Evolutionary conservation across 2,888 invertebrate genomes (phyloP).

Genomic region (Dicyrtoma fusca): DNA sequence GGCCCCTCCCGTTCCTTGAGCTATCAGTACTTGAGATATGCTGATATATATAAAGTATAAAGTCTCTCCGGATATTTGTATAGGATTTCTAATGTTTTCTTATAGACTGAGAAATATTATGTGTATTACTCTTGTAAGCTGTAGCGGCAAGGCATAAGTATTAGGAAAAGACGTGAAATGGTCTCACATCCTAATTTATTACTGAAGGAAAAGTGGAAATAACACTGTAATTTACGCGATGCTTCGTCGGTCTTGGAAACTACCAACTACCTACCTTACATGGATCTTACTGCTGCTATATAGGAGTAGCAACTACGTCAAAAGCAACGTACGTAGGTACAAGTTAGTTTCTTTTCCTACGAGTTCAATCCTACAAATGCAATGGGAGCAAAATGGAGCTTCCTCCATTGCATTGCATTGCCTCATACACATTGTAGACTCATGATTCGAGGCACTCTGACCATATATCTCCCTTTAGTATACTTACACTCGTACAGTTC

Average conservation of each 20-base stretch:
- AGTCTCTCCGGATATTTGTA: too few species aligned
- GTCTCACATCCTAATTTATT: conserved; percentile 51
- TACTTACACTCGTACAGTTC: not conserved
- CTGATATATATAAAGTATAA: too few species aligned
- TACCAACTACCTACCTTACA: conserved; percentile 11
- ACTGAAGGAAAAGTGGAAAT: conserved; percentile 41
- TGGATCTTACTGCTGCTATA: too few species aligned
- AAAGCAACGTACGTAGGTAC: conserved; percentile 12
- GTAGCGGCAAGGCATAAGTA: conserved; percentile 38
- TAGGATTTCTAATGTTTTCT: conserved; percentile 21
- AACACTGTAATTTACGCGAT: conserved; percentile 43
- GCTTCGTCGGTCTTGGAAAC: conserved; percentile 37
- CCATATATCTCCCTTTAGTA: not conserved
- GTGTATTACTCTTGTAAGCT: conserved; percentile 26
- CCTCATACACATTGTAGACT: conserved; percentile 6
- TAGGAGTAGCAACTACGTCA: not conserved
- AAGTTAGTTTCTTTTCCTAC: not conserved
- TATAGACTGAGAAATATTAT: conserved; percentile 34
- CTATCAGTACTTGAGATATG: too few species aligned
- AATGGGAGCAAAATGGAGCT: not conserved
- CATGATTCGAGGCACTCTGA: not conserved
- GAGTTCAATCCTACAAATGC: not conserved
- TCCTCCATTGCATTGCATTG: not conserved
- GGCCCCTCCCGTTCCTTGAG: too few species aligned
- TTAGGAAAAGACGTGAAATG: conserved; percentile 45